Evolutionary conservation across 2,888 invertebrate species (phyloP).

Genomic region (Nemotelus pantherinus): DNA sequence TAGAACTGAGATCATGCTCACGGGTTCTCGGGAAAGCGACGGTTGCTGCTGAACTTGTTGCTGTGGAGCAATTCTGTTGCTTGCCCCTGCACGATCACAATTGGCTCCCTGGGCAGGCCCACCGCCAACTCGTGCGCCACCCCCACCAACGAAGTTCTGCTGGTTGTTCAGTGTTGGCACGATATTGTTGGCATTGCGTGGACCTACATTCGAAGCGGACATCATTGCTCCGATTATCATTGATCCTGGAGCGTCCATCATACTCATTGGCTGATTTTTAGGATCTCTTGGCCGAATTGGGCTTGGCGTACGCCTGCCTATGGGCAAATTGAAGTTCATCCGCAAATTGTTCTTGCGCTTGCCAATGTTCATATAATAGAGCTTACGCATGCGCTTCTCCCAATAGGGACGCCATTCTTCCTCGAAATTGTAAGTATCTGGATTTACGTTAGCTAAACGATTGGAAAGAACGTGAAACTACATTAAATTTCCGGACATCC

Average conservation of each 20-base stretch:
- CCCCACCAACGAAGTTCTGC: slow-evolving; percentile 1
- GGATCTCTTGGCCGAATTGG: neutral
- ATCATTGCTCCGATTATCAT: neutral
- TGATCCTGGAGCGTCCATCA: neutral
- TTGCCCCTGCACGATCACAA: neutral
- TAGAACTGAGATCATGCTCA: slow-evolving; percentile 48
- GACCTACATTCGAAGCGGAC: neutral
- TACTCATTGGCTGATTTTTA: neutral
- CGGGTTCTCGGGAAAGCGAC: slow-evolving; percentile 34
- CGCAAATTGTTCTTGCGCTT: slow-evolving; percentile 46
- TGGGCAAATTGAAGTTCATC: slow-evolving; percentile 45
- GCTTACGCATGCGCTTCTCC: slow-evolving; percentile 42
- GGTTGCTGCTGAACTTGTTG: slow-evolving; percentile 6
- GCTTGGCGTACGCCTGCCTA: slow-evolving; percentile 45
- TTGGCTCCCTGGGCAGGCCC: neutral
- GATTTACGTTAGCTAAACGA: slow-evolving; percentile 46
- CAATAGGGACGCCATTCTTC: slow-evolving; percentile 48
- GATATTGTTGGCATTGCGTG: too few species aligned
- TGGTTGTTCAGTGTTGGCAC: too few species aligned
- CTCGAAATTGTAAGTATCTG: slow-evolving; percentile 46
- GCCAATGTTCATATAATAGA: slow-evolving; percentile 45
- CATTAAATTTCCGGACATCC: too few species aligned
- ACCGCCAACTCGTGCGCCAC: neutral
- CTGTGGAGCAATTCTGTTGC: slow-evolving; percentile 1
- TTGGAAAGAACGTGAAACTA: neutral